phyloP scores from a whole-genome alignment of 2,888 invertebrate species.

The Syrphus vitripennis region DNA sequence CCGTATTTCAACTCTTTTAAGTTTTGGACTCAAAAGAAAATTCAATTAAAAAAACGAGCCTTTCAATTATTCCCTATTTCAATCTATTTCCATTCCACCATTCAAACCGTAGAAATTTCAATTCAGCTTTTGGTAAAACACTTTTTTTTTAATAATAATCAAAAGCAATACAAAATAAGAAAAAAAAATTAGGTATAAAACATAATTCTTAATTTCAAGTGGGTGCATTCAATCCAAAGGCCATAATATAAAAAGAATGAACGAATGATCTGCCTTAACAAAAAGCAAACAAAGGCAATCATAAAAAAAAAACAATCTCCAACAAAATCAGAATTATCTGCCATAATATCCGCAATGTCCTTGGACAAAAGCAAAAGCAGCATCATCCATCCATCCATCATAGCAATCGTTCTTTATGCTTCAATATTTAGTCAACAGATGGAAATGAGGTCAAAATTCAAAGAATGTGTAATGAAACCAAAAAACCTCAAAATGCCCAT shows the following conservation, averaged over 20 bases:
- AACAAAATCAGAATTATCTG: constrained; percentile 44
- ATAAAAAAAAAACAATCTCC: background rate
- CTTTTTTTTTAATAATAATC: background rate
- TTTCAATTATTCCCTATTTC: background rate
- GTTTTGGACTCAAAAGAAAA: background rate
- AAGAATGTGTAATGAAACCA: constrained; percentile 43
- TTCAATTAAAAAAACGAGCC: background rate
- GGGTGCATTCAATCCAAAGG: constrained; percentile 15
- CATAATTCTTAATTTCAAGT: background rate
- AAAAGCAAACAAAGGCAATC: constrained; percentile 50
- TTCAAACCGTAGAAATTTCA: background rate
- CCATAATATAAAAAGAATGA: background rate
- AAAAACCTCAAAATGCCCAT: constrained; percentile 16
- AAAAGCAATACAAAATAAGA: background rate
- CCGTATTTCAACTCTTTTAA: too few relatives aligned
- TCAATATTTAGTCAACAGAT: constrained; percentile 51
- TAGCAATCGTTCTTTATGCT: constrained; percentile 8
- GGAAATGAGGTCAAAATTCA: constrained; percentile 40
- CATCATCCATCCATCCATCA: background rate
- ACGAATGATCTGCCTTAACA: constrained; percentile 16
- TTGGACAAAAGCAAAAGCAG: background rate
- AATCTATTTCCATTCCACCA: constrained; percentile 1
- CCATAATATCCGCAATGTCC: constrained; percentile 24
- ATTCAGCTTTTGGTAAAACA: constrained; percentile 7
- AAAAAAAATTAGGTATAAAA: too few relatives aligned